Conservation (phyloP, 2,797 vertebrate genomes). For the Rachycentron canadum region DNA sequence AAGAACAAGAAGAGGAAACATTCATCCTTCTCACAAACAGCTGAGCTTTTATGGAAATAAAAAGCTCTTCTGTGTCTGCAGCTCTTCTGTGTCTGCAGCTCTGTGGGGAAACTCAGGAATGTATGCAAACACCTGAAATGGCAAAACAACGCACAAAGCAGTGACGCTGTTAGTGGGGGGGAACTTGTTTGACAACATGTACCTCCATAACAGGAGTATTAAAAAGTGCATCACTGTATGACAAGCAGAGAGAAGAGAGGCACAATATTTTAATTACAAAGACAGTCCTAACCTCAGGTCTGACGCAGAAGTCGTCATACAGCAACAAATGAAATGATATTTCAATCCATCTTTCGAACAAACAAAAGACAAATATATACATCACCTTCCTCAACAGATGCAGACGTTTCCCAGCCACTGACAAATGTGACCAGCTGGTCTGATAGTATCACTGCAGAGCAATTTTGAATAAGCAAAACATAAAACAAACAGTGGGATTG, state of each 20-base stretch:
- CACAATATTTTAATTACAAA: neutral
- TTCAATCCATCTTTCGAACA: neutral
- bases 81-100: neutral
- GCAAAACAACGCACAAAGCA: neutral
- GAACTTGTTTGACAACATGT: too few relatives aligned
- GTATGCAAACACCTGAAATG: neutral
- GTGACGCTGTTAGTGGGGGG: too few relatives aligned
- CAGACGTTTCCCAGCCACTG: neutral
- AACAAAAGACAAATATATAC: neutral
- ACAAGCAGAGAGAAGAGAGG: neutral
- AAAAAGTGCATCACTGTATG: too few relatives aligned
- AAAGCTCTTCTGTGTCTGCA: neutral
- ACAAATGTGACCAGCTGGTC: neutral
- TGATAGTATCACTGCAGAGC: neutral
- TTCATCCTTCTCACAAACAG: neutral
- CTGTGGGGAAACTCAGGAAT: neutral
- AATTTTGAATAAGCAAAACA: constrained; percentile 15
- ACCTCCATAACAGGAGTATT: too few relatives aligned
- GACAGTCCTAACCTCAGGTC: too few relatives aligned
- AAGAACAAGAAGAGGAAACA: neutral
- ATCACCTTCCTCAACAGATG: too few relatives aligned
- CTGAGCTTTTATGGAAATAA: neutral
- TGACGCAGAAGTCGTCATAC: too few relatives aligned
- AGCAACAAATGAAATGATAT: too few relatives aligned
- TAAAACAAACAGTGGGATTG: neutral